These are phyloP conservation scores for Coturnix japonica DNA, from an alignment of 2,113 vertebrate genomes.

Conservation along the genomic window DNA sequence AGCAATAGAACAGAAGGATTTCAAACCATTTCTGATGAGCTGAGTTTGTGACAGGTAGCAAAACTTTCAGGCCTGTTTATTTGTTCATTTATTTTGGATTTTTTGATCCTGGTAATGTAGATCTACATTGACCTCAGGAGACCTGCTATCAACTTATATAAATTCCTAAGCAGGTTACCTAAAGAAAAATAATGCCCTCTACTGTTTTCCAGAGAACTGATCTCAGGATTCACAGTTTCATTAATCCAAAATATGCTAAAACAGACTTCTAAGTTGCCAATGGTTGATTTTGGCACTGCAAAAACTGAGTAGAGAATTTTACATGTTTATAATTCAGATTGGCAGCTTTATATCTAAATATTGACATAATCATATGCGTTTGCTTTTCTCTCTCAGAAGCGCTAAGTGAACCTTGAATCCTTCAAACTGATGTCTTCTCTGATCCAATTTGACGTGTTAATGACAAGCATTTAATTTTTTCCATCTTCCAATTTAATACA, in stretches of 20 bases:
- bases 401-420: slow-evolving; percentile 30
- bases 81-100: not conserved
- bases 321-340: slow-evolving; percentile 42
- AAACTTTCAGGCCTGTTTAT: not conserved
- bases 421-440: slow-evolving; percentile 20
- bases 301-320: not conserved
- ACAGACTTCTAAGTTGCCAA: not conserved
- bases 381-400: slow-evolving; percentile 6
- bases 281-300: not conserved
- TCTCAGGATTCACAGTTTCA: not conserved
- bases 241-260: not conserved
- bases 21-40: not conserved
- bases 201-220: not conserved
- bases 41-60: not conserved
- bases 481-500: not conserved
- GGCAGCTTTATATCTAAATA: slow-evolving; percentile 59
- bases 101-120: not conserved
- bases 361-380: slow-evolving; percentile 15
- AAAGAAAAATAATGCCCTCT: slow-evolving; percentile 39
- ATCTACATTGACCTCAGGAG: not conserved
- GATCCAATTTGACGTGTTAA: slow-evolving; percentile 52
- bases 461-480: slow-evolving; percentile 49
- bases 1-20: not conserved
- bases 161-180: not conserved
- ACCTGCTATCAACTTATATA: not conserved